These are phyloP conservation scores for Cantharis lateralis DNA, from an alignment of 2,888 invertebrate species.

Conservation along the genomic window DNA sequence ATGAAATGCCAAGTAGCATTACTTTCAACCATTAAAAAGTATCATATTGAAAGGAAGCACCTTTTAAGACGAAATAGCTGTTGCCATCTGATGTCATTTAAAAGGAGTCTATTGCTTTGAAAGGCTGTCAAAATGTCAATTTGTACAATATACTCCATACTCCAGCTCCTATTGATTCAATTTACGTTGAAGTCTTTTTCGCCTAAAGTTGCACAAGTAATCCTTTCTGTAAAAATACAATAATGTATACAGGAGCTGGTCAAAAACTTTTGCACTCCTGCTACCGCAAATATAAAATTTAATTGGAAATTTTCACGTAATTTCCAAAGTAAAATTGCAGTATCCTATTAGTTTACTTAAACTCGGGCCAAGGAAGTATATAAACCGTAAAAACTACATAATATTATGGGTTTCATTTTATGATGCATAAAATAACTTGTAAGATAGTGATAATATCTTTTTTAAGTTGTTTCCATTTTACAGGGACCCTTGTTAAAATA, in stretches of 20 bases:
- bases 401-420: conserved; percentile 27
- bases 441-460: conserved; percentile 31
- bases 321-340: not conserved
- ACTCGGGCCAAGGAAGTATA: not conserved
- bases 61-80: not conserved
- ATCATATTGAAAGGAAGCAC: not conserved
- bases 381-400: not conserved
- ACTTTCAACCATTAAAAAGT: not conserved
- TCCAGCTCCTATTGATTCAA: conserved; percentile 32
- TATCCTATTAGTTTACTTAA: not conserved
- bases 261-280: not conserved
- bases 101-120: conserved; percentile 14
- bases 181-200: conserved; percentile 29
- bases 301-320: not conserved
- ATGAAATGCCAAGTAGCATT: not conserved
- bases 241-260: not conserved
- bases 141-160: conserved; percentile 28
- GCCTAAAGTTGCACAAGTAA: not conserved
- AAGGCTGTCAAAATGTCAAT: conserved; percentile 33
- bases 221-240: not conserved
- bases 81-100: conserved; percentile 1
- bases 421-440: conserved; percentile 34
- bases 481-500: conserved; percentile 38
- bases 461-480: conserved; percentile 26
- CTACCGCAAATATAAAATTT: not conserved